Conservation (phyloP, 2,888 invertebrate species). For the Hydriomena furcata region DNA sequence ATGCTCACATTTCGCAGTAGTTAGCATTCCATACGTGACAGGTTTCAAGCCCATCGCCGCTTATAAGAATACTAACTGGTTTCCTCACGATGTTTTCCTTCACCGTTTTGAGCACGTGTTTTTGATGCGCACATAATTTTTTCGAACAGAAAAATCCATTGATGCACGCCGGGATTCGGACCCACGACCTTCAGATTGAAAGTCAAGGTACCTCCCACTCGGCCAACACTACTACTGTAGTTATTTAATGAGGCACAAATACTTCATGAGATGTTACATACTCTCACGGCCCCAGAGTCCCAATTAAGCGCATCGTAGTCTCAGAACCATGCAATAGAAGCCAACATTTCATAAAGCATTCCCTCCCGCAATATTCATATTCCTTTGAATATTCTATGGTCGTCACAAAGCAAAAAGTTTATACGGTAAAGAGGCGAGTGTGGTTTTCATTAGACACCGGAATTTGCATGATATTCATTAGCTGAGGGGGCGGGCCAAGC, state of each 20-base stretch:
- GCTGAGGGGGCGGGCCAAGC: conserved; percentile 47
- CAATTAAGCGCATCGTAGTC: conserved; percentile 4
- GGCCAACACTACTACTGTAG: too few species aligned
- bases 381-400: conserved; percentile 39
- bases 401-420: conserved; percentile 47
- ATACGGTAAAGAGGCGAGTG: conserved; percentile 49
- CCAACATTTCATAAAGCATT: conserved; percentile 30
- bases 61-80: too few species aligned
- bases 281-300: neutral
- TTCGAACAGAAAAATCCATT: too few species aligned
- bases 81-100: too few species aligned
- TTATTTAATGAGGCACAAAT: neutral
- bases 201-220: too few species aligned
- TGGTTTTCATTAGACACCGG: conserved; percentile 70
- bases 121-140: too few species aligned
- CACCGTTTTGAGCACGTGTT: too few species aligned
- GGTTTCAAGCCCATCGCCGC: too few species aligned
- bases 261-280: conserved; percentile 1
- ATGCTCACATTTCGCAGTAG: too few species aligned
- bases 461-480: conserved; percentile 80
- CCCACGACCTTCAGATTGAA: too few species aligned
- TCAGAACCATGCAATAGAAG: conserved; percentile 8
- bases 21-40: too few species aligned
- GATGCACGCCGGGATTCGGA: too few species aligned
- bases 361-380: conserved; percentile 24